phyloP scores from a whole-genome alignment of 1,140 invertebrate genomes.

The Episyrphus balteatus region DNA sequence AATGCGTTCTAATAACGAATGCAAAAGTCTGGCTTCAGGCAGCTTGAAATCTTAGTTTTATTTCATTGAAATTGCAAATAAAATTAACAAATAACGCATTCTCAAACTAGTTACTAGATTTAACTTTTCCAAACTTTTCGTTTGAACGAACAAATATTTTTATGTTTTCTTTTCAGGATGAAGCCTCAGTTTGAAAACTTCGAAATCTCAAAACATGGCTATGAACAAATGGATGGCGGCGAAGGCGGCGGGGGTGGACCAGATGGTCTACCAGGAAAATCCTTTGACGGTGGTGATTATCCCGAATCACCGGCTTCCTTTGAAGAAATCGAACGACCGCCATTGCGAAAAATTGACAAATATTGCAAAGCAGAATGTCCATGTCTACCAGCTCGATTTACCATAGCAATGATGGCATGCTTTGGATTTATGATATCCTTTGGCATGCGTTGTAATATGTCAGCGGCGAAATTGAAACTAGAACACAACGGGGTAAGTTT shows the following conservation, averaged over 20 bases:
- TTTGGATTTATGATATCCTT: constrained; percentile 88
- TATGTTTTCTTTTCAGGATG: constrained; percentile 13
- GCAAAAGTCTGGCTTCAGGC: too few relatives aligned
- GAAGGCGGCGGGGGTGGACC: constrained; percentile 38
- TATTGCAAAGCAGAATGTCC: constrained; percentile 80
- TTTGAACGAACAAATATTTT: background rate
- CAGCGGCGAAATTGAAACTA: constrained; percentile 78
- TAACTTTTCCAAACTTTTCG: background rate
- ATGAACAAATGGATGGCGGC: constrained; percentile 42
- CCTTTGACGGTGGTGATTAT: constrained; percentile 42
- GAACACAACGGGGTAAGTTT: constrained; percentile 42
- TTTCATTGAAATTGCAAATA: too few relatives aligned
- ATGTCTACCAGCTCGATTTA: constrained; percentile 76
- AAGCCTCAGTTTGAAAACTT: constrained; percentile 46
- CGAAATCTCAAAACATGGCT: constrained; percentile 43
- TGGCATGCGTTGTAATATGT: constrained; percentile 93
- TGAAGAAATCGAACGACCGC: constrained; percentile 60
- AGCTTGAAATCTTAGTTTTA: too few relatives aligned
- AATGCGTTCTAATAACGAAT: too few relatives aligned
- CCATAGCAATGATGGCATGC: constrained; percentile 74
- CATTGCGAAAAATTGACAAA: constrained; percentile 75
- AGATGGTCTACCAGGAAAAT: constrained; percentile 36
- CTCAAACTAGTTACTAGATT: too few relatives aligned
- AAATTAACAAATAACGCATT: too few relatives aligned
- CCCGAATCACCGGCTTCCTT: constrained; percentile 58